Conservation (phyloP, 2,797 vertebrate species). For the Orestias chungarensis region DNA sequence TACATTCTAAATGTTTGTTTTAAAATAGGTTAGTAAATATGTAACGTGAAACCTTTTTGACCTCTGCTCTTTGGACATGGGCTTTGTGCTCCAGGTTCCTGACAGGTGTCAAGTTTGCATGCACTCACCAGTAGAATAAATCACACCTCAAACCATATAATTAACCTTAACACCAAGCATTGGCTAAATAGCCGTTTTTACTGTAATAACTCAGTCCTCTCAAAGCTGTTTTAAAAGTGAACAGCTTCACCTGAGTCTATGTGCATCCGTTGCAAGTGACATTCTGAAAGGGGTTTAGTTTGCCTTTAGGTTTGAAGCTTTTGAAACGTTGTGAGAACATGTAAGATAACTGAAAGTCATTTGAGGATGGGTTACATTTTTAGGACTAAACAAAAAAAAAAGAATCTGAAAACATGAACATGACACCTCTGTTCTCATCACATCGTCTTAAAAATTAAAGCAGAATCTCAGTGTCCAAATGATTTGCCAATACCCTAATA, state of each 20-base stretch:
- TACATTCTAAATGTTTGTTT: constrained; percentile 18
- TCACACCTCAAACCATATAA: neutral
- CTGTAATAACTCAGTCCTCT: neutral
- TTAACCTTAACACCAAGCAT: neutral
- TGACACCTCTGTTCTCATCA: neutral
- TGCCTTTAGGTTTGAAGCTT: neutral
- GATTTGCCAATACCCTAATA: neutral
- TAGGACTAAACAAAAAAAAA: neutral
- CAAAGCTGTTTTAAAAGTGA: neutral
- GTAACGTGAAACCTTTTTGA: constrained; percentile 1
- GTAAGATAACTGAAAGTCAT: neutral
- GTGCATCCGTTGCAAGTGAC: neutral
- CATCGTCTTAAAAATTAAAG: constrained; percentile 11
- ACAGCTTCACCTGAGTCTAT: neutral
- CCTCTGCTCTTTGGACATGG: constrained; percentile 24
- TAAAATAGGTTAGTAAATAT: constrained; percentile 10
- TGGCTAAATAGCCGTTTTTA: neutral
- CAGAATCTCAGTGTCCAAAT: neutral
- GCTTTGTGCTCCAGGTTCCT: constrained; percentile 10
- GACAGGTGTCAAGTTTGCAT: neutral
- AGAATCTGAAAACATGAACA: constrained; percentile 12
- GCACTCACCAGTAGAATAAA: neutral
- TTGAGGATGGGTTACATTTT: neutral
- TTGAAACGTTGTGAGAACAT: neutral
- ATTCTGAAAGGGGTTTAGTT: constrained; percentile 6